phyloP scores from a whole-genome alignment of 2,113 vertebrate genomes.

The Silurus asotus region DNA sequence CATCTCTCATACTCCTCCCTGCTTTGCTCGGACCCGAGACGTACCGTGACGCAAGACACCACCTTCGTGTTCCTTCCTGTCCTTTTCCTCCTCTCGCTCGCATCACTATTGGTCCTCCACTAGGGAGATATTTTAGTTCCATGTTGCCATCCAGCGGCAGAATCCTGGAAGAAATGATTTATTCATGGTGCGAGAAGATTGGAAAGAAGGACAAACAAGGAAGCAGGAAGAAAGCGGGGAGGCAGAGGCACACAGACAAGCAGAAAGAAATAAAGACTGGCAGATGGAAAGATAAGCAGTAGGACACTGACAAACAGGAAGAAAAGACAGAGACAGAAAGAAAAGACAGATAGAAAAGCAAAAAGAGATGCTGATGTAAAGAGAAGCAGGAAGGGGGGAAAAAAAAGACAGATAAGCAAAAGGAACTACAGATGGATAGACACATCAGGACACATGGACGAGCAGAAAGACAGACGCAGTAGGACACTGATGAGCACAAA shows the following conservation, averaged over 20 bases:
- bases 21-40: not conserved
- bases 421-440: too few species aligned
- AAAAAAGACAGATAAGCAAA: not conserved
- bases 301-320: not conserved
- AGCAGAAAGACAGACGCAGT: too few species aligned
- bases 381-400: not conserved
- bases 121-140: conserved; percentile 52
- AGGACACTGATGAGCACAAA: too few species aligned
- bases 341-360: not conserved
- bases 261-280: too few species aligned
- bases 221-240: not conserved
- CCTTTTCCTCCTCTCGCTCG: not conserved
- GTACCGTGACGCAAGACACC: not conserved
- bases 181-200: conserved; percentile 41
- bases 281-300: too few species aligned
- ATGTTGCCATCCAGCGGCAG: conserved; percentile 59
- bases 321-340: not conserved
- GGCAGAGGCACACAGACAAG: too few species aligned
- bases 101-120: conserved; percentile 44
- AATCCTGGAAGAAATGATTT: conserved; percentile 36
- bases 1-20: not conserved
- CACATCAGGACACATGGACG: too few species aligned
- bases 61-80: not conserved
- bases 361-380: not conserved
- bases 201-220: not conserved